phyloP scores from a whole-genome alignment of 1,140 invertebrate species.

The Lepidurus couesii region DNA sequence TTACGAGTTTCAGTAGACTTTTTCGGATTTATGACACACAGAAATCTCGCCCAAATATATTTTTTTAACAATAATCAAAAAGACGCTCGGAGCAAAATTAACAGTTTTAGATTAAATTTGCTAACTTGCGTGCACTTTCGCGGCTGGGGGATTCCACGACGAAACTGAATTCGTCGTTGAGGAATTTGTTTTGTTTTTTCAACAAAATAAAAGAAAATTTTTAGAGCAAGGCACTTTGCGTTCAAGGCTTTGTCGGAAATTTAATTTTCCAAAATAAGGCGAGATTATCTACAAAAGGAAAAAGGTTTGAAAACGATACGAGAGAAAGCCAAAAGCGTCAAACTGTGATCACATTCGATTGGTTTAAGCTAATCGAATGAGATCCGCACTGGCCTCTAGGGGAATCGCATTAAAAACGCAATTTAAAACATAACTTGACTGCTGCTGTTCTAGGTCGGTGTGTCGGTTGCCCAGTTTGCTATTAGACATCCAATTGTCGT shows the following conservation, averaged over 20 bases:
- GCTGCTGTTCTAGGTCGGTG: background rate
- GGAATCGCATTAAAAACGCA: background rate
- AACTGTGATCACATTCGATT: background rate
- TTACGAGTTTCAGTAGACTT: background rate
- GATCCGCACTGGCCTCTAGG: background rate
- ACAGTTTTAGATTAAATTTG: background rate
- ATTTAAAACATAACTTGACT: conserved; percentile 9
- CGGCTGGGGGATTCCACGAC: background rate
- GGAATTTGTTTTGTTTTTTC: conserved; percentile 1
- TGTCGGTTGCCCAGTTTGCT: background rate
- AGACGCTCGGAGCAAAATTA: background rate
- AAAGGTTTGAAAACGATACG: background rate
- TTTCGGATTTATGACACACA: background rate
- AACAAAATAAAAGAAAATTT: background rate
- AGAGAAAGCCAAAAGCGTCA: background rate
- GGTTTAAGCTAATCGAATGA: background rate
- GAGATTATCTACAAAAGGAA: conserved; percentile 22
- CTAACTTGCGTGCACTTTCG: conserved; percentile 18
- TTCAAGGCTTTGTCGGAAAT: background rate
- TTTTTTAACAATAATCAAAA: conserved; percentile 4
- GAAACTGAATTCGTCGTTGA: background rate
- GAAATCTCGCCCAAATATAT: conserved; percentile 15
- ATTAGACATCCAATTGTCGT: conserved; percentile 12
- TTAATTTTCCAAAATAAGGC: conserved; percentile 3
- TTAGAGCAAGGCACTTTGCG: conserved; percentile 4